A percentile compares a stretch with the other conserved stretches of the same genome.
These are phyloP conservation scores for Eupithecia subfuscata DNA, from an alignment of 2,888 invertebrate genomes.

Conservation along the genomic window DNA sequence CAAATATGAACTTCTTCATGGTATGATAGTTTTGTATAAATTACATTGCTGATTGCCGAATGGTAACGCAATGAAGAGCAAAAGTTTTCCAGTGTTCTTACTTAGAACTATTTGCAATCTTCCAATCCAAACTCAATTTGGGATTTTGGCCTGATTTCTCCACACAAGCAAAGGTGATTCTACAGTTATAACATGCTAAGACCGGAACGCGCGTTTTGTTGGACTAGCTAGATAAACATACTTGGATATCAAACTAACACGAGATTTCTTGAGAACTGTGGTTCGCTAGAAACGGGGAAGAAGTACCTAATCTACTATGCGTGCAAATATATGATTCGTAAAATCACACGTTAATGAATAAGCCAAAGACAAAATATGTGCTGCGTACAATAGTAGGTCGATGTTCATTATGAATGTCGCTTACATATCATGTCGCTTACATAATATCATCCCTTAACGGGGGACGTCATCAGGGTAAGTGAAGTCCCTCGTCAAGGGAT, in stretches of 20 bases:
- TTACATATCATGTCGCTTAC: no score
- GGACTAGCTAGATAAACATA: background rate
- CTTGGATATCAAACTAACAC: background rate
- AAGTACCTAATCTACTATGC: background rate
- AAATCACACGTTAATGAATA: background rate
- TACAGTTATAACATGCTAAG: background rate
- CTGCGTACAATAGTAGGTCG: no score
- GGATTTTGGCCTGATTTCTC: constrained; percentile 2
- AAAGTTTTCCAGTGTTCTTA: background rate
- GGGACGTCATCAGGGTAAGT: no score
- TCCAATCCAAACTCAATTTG: background rate
- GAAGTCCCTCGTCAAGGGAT: no score
- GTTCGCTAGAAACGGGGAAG: constrained; percentile 1
- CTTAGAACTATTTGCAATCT: background rate
- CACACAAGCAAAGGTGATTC: background rate
- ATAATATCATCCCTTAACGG: no score
- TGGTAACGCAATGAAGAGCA: background rate
- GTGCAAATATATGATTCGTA: background rate
- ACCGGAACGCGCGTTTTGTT: constrained; percentile 8
- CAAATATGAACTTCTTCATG: background rate
- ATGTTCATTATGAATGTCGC: no score
- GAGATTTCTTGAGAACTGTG: background rate
- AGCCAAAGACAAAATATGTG: no score
- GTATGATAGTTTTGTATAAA: background rate
- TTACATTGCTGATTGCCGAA: background rate